Percentiles rank a stretch among this genome's conserved stretches.
Evolutionary conservation across 2,888 invertebrate species (phyloP).

Genomic region (Noctuana brunneofusca): DNA sequence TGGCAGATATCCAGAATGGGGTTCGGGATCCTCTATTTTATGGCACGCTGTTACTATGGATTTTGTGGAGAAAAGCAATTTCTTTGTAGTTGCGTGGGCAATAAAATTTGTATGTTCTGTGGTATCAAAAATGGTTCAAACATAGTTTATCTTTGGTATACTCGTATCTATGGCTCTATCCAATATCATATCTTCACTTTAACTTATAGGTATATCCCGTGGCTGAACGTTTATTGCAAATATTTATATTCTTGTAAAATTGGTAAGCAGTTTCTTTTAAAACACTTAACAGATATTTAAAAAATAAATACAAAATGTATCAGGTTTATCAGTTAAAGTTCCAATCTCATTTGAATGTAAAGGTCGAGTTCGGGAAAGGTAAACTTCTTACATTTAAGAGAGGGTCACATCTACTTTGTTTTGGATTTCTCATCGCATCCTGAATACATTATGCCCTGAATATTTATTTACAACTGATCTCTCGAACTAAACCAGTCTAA

Average conservation of each 20-base stretch:
- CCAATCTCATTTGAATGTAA: conserved; percentile 2
- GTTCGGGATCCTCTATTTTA: conserved; percentile 18
- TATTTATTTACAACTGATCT: conserved; percentile 12
- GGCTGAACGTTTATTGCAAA: too few species aligned
- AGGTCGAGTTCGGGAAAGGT: conserved; percentile 6
- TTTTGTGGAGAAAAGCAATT: neutral
- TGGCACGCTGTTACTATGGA: conserved; percentile 8
- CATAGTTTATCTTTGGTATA: too few species aligned
- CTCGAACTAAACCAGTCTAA: too few species aligned
- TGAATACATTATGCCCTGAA: conserved; percentile 7
- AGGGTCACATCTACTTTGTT: conserved; percentile 14
- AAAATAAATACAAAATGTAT: too few species aligned
- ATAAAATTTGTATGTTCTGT: neutral
- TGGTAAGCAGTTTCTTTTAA: too few species aligned
- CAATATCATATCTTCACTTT: too few species aligned
- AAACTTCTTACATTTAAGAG: conserved; percentile 11
- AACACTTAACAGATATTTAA: too few species aligned
- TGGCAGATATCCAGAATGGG: conserved; percentile 26
- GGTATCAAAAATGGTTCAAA: too few species aligned
- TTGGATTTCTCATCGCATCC: conserved; percentile 7
- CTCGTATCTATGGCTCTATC: too few species aligned
- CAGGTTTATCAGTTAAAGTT: conserved; percentile 5
- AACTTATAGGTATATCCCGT: too few species aligned
- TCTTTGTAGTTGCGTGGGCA: neutral
- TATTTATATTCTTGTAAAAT: too few species aligned